phyloP scores from a whole-genome alignment of 2,797 vertebrate genomes.

The Pseudochirops cupreus region DNA sequence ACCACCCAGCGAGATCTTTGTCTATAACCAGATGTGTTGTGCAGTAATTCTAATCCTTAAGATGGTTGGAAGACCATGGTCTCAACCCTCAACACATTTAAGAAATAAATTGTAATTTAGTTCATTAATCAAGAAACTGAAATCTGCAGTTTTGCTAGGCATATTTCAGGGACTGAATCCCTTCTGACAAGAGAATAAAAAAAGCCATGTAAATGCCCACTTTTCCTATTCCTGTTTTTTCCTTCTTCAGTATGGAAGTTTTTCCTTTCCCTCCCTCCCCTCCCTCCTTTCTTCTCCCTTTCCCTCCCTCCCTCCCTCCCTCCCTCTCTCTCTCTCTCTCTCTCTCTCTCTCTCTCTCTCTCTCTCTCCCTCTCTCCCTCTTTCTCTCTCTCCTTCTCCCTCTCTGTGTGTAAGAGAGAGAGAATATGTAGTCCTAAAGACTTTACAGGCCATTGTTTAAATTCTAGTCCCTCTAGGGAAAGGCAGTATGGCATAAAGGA shows the following conservation, averaged over 20 bases:
- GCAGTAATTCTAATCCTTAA: slow-evolving; percentile 39
- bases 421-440: slow-evolving; percentile 26
- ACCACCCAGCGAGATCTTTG: slow-evolving; percentile 47
- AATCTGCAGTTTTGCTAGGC: slow-evolving; percentile 61
- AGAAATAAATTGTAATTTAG: slow-evolving; percentile 73
- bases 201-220: neutral
- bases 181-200: slow-evolving; percentile 69
- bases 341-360: too few species aligned
- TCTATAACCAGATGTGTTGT: slow-evolving; percentile 69
- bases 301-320: too few species aligned
- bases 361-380: too few species aligned
- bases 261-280: neutral
- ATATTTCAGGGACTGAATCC: slow-evolving; percentile 63
- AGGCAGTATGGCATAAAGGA: neutral
- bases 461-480: slow-evolving; percentile 3
- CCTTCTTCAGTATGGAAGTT: neutral
- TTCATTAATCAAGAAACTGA: slow-evolving; percentile 66
- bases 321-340: too few species aligned
- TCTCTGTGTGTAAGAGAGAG: too few species aligned
- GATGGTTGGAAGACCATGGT: slow-evolving; percentile 67
- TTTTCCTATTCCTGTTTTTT: neutral
- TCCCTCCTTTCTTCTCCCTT: too few species aligned
- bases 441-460: slow-evolving; percentile 28
- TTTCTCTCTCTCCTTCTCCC: too few species aligned
- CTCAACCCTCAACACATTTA: slow-evolving; percentile 77